phyloP scores from a whole-genome alignment of 2,888 invertebrate genomes.

The Rotaria macrura region DNA sequence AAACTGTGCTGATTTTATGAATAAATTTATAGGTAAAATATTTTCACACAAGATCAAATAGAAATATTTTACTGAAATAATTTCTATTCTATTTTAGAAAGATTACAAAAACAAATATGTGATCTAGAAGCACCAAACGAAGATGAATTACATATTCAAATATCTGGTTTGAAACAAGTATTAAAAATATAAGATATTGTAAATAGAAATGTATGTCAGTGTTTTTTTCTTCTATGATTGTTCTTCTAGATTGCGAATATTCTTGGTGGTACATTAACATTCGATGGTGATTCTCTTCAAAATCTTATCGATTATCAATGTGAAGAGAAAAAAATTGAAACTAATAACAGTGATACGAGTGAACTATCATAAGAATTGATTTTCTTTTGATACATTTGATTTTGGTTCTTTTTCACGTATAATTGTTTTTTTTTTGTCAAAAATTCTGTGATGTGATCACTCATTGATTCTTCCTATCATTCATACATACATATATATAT shows the following conservation, averaged over 20 bases:
- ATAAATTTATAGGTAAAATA: conserved; percentile 14
- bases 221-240: background rate
- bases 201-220: background rate
- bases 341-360: background rate
- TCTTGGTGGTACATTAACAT: background rate
- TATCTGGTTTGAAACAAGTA: background rate
- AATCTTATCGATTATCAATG: background rate
- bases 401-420: background rate
- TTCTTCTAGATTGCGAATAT: background rate
- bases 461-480: background rate
- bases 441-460: background rate
- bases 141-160: background rate
- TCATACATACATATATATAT: background rate
- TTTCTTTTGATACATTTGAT: background rate
- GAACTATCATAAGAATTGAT: background rate
- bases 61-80: too few species aligned
- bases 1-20: conserved; percentile 4
- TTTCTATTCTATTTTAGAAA: background rate
- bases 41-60: too few species aligned
- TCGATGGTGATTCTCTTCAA: background rate
- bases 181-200: background rate
- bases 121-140: background rate
- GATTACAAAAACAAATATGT: background rate
- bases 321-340: background rate
- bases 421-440: background rate